Evolutionary conservation across 2,113 vertebrate species (phyloP), one percentile per base, ranked within the genome.

Genomic region (Atrichornis clamosus): DNA sequence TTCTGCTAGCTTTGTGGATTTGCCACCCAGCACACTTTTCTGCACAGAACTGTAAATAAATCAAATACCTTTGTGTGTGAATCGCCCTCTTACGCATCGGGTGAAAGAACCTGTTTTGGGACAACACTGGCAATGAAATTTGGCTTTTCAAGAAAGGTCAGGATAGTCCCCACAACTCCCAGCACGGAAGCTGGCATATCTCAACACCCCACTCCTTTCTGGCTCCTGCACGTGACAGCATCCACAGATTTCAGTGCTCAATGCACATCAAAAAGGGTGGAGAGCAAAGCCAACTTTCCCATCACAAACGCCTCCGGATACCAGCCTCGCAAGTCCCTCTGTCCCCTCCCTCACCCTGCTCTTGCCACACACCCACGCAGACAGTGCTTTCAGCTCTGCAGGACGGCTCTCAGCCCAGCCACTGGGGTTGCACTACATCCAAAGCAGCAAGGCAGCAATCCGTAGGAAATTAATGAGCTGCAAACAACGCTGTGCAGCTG

Each of bases 381-480:
- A 15, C 8, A 0, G 30, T 9, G 39, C 52, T 77, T 63, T 37
- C 52, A 63, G 72, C 89, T 85, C 91, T 73, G 77, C 49, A 11
- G 86, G 89, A 84, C 35, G 0, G n/a, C 27, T 37, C 30, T 90
- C 86, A 94, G 80, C 69, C 60, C 84, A 74, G 89, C 47, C 93
- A n/a, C 4, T 37, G 70, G 89, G 89, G 87, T 1, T 87, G 64
- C 4, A 6, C 84, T 79, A 84, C 49, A 33, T 84, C 87, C 91
- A 84, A 46, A 89, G 84, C 84, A 87, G 95, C 84, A 75, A 95
- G 84, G 93, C 93, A 92, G 96, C 80, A 95, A 93, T 84, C 93
- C 72, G 86, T 60, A 95, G 80, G 86, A 95, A 95, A 96, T 84
- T 95, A 95, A 96, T 94, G 95, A 96, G 84, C 94, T 92, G 94